Conservation (phyloP, 2,797 vertebrate genomes). For the Arrhamphus sclerolepis region DNA sequence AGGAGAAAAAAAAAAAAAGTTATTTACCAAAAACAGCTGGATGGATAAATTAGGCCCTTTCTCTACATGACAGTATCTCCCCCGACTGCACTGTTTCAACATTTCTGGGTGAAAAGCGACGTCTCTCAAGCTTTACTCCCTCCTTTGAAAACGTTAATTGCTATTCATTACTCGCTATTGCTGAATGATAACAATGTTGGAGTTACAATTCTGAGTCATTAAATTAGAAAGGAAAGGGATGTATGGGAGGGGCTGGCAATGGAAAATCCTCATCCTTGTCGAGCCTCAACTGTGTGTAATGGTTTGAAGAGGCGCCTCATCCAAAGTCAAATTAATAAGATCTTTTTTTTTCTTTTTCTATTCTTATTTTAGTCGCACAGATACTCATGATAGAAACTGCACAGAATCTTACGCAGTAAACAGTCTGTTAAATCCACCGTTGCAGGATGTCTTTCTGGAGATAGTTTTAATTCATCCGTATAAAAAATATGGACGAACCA, state of each 20-base stretch:
- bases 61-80: slow-evolving; percentile 64
- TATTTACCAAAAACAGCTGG: slow-evolving; percentile 78
- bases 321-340: slow-evolving; percentile 16
- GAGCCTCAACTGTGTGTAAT: slow-evolving; percentile 29
- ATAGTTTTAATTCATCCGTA: not conserved
- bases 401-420: not conserved
- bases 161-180: slow-evolving; percentile 74
- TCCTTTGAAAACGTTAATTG: slow-evolving; percentile 73
- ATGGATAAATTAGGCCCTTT: slow-evolving; percentile 63
- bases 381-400: not conserved
- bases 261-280: slow-evolving; percentile 36
- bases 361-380: slow-evolving; percentile 4
- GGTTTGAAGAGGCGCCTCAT: slow-evolving; percentile 37
- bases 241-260: slow-evolving; percentile 42
- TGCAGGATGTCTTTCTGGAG: not conserved
- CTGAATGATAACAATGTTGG: slow-evolving; percentile 76
- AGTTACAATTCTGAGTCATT: slow-evolving; percentile 77
- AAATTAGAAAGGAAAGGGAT: slow-evolving; percentile 66
- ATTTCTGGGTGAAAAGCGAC: slow-evolving; percentile 70
- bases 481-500: too few relatives aligned
- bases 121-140: slow-evolving; percentile 68
- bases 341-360: not conserved
- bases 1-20: slow-evolving; percentile 28
- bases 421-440: too few relatives aligned
- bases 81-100: slow-evolving; percentile 54